Base-by-base conservation (phyloP, 2,797 vertebrate genomes). In the Neosilurus hyrtlii region DNA sequence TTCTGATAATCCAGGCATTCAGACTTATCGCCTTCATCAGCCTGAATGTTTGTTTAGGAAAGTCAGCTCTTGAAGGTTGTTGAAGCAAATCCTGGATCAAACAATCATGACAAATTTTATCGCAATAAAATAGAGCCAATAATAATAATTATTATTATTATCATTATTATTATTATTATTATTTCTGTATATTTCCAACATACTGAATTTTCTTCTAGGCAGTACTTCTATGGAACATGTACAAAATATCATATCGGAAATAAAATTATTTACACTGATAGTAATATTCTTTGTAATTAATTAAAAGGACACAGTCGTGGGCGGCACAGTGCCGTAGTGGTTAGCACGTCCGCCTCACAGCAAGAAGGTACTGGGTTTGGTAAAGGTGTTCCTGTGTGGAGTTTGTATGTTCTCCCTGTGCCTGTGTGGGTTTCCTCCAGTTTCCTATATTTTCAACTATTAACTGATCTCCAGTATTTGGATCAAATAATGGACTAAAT, bases 1-100 rank as follows among this genome's bases (percentile, higher is more conserved):
- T 81, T 8, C 43, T 30, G 75, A 79, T 84, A 80, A 67, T 80
- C 81, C 78, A 84, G 82, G 20, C 82, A 81, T 84, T 81, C 63
- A 71, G 22, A 77, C 51, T 52, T 35, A 37, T 61, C n/a, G 72
- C 79, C 37, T 80, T 79, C 54, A 30, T 71, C 37, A 80, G 59
- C 18, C 79, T 67, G 62, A 43, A 65, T 79, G 61, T 75, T 24
- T 54, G 67, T 51, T 66, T 30, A 4, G 35, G 16, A 79, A 51
- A 62, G 51, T 2, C 30, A 3, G 9, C 52, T 30, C 15, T 1
- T 2, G 3, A 18, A 56, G 15, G 56, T 51, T 74, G 37, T 12
- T 8, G 3, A 57, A 77, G 14, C 54, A 87, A 86, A 37, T 61
- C 81, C 78, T 81, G 82, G 80, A 78, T 84, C 66, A 0, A 12